Evolutionary conservation across 23 tunicate genomes (phyloP).

Genomic region (Oikopleura vanhoeffeni): DNA sequence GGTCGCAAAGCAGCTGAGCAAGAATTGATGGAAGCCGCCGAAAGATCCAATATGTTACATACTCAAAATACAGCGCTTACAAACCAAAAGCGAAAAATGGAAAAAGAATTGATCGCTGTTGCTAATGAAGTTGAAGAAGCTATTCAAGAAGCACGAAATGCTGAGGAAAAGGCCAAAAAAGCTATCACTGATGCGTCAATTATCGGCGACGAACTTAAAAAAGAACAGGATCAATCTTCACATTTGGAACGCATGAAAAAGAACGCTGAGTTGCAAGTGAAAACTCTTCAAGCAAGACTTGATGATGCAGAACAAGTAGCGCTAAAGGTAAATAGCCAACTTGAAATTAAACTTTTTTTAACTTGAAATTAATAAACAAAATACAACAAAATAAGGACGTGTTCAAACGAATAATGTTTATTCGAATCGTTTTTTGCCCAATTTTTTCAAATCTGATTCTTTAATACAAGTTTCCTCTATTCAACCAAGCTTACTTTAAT

Average conservation of each 20-base stretch:
- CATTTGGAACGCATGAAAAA: neutral
- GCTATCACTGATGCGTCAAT: slow-evolving; percentile 12
- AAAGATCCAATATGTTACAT: neutral
- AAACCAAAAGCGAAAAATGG: slow-evolving; percentile 8
- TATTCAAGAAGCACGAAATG: neutral
- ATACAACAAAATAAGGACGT: too few species aligned
- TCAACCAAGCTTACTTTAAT: too few species aligned
- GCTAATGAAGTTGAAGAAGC: slow-evolving; percentile 13
- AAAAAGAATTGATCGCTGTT: neutral
- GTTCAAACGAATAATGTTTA: too few species aligned
- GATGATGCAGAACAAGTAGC: slow-evolving; percentile 12
- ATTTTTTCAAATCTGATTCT: too few species aligned
- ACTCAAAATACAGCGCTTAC: slow-evolving; percentile 3
- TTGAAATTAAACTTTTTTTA: too few species aligned
- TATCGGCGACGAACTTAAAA: slow-evolving; percentile 1
- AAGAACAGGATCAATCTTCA: neutral
- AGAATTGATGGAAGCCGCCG: neutral
- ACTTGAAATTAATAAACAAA: too few species aligned
- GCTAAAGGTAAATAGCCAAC: too few species aligned
- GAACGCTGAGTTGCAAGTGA: neutral
- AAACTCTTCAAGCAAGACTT: neutral
- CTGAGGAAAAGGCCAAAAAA: slow-evolving; percentile 3
- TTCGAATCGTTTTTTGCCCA: too few species aligned
- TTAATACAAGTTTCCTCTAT: too few species aligned
- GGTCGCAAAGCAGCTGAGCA: slow-evolving; percentile 5